phyloP scores from a whole-genome alignment of 1,140 invertebrate genomes.

The Caerostris extrusa region DNA sequence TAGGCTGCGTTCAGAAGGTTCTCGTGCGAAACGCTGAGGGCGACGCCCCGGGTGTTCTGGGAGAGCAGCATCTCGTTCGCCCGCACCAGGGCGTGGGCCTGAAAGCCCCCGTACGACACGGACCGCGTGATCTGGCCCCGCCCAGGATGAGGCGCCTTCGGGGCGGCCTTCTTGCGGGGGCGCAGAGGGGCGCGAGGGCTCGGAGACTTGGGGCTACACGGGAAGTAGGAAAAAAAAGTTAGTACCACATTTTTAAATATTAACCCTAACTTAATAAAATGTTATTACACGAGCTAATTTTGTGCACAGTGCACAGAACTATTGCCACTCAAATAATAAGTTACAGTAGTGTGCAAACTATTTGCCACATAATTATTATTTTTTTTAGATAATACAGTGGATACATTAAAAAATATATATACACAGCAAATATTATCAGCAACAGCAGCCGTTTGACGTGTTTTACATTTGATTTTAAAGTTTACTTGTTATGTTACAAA shows the following conservation, averaged over 20 bases:
- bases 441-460: too few relatives aligned
- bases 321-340: too few relatives aligned
- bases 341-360: too few relatives aligned
- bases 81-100: background rate
- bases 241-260: background rate
- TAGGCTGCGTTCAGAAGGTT: slow-evolving; percentile 37
- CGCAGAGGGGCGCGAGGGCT: slow-evolving; percentile 60
- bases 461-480: too few relatives aligned
- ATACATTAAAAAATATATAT: too few relatives aligned
- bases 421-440: too few relatives aligned
- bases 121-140: slow-evolving; percentile 50
- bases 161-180: slow-evolving; percentile 66
- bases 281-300: background rate
- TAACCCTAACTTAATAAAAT: background rate
- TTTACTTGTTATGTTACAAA: too few relatives aligned
- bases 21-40: slow-evolving; percentile 60
- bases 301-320: background rate
- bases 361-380: too few relatives aligned
- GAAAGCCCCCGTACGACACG: slow-evolving; percentile 63
- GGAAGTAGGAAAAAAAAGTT: background rate
- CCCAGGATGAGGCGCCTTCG: slow-evolving; percentile 28
- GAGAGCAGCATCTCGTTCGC: background rate
- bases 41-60: background rate
- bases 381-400: too few relatives aligned
- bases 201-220: slow-evolving; percentile 62